A percentile compares a stretch with the other conserved stretches of the same genome.
Evolutionary conservation across 2,888 invertebrate genomes (phyloP).

Genomic region (Euplagia quadripunctaria): DNA sequence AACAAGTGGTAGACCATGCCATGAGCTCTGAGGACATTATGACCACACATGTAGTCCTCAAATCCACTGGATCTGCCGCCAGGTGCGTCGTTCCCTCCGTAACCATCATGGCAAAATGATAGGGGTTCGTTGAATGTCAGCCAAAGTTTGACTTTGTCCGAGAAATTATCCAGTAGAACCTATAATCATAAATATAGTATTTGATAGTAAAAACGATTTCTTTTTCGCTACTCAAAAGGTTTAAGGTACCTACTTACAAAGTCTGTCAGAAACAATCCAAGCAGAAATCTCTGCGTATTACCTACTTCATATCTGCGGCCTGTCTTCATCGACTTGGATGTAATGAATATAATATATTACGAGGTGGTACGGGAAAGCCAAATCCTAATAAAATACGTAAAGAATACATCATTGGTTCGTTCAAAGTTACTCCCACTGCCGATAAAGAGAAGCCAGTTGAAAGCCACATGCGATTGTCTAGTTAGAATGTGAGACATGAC

Average conservation of each 20-base stretch:
- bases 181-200: constrained; percentile 37
- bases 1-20: constrained; percentile 89
- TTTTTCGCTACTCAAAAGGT: neutral
- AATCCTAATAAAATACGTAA: too few relatives aligned
- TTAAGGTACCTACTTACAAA: neutral
- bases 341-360: neutral
- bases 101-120: constrained; percentile 80
- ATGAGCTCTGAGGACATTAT: constrained; percentile 89
- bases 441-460: neutral
- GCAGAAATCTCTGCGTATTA: too few relatives aligned
- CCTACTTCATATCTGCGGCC: neutral
- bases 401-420: too few relatives aligned
- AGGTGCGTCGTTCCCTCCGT: constrained; percentile 84
- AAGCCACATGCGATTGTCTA: neutral
- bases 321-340: neutral
- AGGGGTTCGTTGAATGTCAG: constrained; percentile 90
- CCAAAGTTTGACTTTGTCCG: constrained; percentile 85
- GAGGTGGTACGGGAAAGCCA: neutral
- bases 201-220: neutral
- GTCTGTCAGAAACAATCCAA: neutral
- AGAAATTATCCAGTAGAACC: constrained; percentile 83
- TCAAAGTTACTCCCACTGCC: neutral
- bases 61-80: constrained; percentile 82
- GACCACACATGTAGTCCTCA: constrained; percentile 88
- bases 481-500: neutral